Conservation (phyloP, 2,888 invertebrate species). For the Athetis lepigone region DNA sequence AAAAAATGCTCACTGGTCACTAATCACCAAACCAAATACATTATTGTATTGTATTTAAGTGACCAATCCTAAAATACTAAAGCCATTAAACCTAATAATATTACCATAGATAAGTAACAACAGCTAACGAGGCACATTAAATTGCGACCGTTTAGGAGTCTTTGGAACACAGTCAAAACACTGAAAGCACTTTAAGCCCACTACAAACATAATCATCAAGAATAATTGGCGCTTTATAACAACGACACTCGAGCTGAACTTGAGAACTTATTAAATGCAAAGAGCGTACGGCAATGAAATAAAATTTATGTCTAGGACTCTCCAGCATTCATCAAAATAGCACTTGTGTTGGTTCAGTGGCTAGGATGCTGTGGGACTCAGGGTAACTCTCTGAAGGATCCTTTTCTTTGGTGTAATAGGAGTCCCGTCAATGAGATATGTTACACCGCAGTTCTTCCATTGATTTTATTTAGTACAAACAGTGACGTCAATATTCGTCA, state of each 20-base stretch:
- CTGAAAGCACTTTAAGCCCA: constrained; percentile 39
- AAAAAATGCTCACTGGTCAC: too few relatives aligned
- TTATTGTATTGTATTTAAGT: too few relatives aligned
- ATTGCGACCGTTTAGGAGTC: constrained; percentile 30
- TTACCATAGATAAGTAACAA: constrained; percentile 37
- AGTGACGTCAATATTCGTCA: too few relatives aligned
- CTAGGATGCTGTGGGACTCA: too few relatives aligned
- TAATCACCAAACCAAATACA: too few relatives aligned
- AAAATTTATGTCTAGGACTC: constrained; percentile 47
- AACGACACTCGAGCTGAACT: constrained; percentile 46
- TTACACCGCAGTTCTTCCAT: too few relatives aligned
- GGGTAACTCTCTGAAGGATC: too few relatives aligned
- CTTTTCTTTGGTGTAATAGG: too few relatives aligned
- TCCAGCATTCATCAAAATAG: constrained; percentile 51
- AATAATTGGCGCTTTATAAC: constrained; percentile 54
- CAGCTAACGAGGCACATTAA: constrained; percentile 39
- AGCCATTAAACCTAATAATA: constrained; percentile 23
- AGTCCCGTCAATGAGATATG: too few relatives aligned
- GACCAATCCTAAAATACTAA: constrained; percentile 19
- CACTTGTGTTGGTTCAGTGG: constrained; percentile 36
- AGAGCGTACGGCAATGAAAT: constrained; percentile 52
- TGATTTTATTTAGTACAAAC: too few relatives aligned
- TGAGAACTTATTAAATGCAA: constrained; percentile 52
- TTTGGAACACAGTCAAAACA: constrained; percentile 49
- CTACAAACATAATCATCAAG: constrained; percentile 45